Conservation (phyloP, 2,113 vertebrate genomes). For the Pelecanoides urinatrix region DNA sequence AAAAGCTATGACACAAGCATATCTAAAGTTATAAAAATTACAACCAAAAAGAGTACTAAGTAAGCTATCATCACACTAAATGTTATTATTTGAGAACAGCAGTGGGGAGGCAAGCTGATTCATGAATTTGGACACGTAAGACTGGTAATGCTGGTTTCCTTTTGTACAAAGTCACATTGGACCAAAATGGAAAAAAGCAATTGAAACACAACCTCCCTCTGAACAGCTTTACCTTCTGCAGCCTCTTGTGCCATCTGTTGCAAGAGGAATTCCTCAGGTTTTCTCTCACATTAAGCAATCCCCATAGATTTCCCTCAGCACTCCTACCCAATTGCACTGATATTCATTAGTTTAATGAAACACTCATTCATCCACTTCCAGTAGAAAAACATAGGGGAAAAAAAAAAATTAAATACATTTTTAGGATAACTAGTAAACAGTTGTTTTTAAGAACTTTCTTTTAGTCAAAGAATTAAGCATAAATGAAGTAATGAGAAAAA, state of each 20-base stretch:
- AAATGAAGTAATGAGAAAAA: background rate
- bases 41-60: background rate
- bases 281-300: background rate
- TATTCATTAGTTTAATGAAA: slow-evolving; percentile 18
- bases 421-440: background rate
- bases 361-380: background rate
- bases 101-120: background rate
- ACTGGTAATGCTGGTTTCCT: background rate
- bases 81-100: background rate
- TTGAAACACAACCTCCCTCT: background rate
- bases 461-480: background rate
- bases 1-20: background rate
- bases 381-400: background rate
- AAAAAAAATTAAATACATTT: background rate
- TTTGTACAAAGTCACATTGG: background rate
- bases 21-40: background rate
- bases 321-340: slow-evolving; percentile 24
- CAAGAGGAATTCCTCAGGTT: slow-evolving; percentile 17
- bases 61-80: background rate
- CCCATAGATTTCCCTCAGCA: background rate
- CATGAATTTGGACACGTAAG: background rate
- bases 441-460: background rate
- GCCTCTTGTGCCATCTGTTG: slow-evolving; percentile 26
- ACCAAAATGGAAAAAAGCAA: background rate
- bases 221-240: background rate